Conservation (phyloP, 2,113 vertebrate species). For the Passer montanus region DNA sequence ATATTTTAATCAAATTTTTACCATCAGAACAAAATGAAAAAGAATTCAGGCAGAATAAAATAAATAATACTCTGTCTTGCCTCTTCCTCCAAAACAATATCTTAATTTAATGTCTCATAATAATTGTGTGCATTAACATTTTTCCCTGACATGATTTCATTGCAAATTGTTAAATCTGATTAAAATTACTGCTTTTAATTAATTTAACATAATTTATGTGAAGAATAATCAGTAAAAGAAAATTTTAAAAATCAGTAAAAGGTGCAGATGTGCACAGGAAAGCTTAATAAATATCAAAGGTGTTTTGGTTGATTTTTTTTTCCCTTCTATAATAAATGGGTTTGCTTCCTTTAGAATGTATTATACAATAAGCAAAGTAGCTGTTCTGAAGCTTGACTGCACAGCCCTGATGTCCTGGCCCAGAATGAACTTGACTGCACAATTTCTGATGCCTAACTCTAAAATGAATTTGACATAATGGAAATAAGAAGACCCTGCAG, state of each 20-base stretch:
- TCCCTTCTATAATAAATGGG: background rate
- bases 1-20: background rate
- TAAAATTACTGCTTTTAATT: background rate
- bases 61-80: background rate
- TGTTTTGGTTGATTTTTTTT: background rate
- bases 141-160: background rate
- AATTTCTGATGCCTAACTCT: slow-evolving; percentile 30
- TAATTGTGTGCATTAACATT: background rate
- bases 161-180: background rate
- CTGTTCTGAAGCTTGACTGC: slow-evolving; percentile 21
- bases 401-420: slow-evolving; percentile 1
- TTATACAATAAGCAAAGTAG: slow-evolving; percentile 2
- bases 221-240: background rate
- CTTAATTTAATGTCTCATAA: background rate
- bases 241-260: background rate
- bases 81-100: background rate
- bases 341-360: background rate
- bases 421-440: slow-evolving; percentile 47
- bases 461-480: slow-evolving; percentile 62
- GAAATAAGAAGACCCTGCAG: slow-evolving; percentile 60
- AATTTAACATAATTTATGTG: background rate
- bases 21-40: background rate
- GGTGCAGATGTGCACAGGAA: background rate
- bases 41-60: background rate
- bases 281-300: background rate